Base-by-base conservation (phyloP, 2,888 invertebrate genomes). In the Scaptomyza tumidula region DNA sequence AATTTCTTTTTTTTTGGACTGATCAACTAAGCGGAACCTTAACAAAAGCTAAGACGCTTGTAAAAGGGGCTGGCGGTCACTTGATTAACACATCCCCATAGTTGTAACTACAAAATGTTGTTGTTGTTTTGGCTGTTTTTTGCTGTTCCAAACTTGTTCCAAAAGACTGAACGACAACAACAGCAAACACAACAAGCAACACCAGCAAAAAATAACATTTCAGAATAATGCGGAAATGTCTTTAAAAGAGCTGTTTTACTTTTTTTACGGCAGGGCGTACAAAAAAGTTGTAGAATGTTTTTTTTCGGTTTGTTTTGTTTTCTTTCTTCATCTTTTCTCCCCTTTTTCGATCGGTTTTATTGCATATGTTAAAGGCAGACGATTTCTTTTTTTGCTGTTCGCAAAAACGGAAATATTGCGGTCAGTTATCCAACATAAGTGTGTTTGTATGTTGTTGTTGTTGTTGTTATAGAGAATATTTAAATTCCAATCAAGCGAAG, bases 151-250 rank as follows among this genome's bases (percentile, higher is more conserved):
- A 83, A 83, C 83, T 80, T 87, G 85, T 83, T 83, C 81, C 78
- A 63, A 66, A 50, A 76, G 41, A 64, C 53, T 65, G 70, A 45
- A 1, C 57, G 44, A 27, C 50, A 58, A 41, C 60, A 49, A 19
- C 43, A 49, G 39, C 14, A n/a, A 31, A 52, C 24, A 54, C 6
- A 39, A 54, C 6, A 39, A 24, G 24, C 39, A 41, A 11, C 39
- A 52, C 4, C 37, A 35, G 48, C 16, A 54, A 49, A 54, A 58
- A 48, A 7, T 4, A 58, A 64, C 49, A 52, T 61, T 70, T 73
- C 71, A 83, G 87, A 83, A 83, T 86, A 74, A 88, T 83, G 85
- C 87, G 89, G 89, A 83, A 83, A 83, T 88, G 70, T 66, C 67
- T 76, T 76, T 48, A 59, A 80, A 66, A 76, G 39, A 69, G 52